A percentile compares a stretch with the other conserved stretches of the same genome.
phyloP scores from a whole-genome alignment of 2,888 invertebrate species.

The Torymus texanus region DNA sequence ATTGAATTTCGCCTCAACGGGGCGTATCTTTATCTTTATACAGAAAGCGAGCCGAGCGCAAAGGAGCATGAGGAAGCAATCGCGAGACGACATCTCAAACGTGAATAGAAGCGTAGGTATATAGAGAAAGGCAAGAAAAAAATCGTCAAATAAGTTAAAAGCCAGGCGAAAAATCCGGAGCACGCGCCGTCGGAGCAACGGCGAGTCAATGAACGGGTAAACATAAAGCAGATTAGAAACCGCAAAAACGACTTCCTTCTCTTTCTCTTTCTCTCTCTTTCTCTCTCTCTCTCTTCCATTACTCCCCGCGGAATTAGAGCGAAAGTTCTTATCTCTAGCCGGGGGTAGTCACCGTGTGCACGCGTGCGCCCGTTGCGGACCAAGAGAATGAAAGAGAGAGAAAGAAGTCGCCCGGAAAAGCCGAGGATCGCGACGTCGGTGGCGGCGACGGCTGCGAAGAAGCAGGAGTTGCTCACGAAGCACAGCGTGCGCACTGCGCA shows the following conservation, averaged over 20 bases:
- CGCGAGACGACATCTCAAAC: conserved; percentile 34
- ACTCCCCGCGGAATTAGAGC: conserved; percentile 50
- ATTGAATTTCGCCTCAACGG: conserved; percentile 27
- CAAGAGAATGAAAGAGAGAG: conserved; percentile 9
- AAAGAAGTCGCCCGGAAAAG: background rate
- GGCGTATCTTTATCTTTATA: too few relatives aligned
- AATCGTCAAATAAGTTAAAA: conserved; percentile 48
- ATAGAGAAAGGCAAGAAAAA: background rate
- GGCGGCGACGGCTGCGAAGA: background rate
- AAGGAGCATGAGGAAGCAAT: conserved; percentile 16
- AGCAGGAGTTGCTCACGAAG: background rate
- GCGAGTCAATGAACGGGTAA: conserved; percentile 49
- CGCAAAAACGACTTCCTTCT: conserved; percentile 43
- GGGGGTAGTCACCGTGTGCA: conserved; percentile 4
- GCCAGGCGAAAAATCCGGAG: conserved; percentile 12
- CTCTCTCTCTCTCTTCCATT: conserved; percentile 20
- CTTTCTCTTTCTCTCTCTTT: too few relatives aligned
- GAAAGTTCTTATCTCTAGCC: conserved; percentile 48
- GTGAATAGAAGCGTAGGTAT: too few relatives aligned
- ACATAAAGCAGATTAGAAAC: conserved; percentile 57
- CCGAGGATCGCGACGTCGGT: background rate
- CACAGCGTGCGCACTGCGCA: background rate
- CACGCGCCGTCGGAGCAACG: background rate
- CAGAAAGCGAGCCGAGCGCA: background rate
- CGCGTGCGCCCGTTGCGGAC: background rate